phyloP scores from a whole-genome alignment of 2,113 vertebrate genomes.

The Callionymus lyra region DNA sequence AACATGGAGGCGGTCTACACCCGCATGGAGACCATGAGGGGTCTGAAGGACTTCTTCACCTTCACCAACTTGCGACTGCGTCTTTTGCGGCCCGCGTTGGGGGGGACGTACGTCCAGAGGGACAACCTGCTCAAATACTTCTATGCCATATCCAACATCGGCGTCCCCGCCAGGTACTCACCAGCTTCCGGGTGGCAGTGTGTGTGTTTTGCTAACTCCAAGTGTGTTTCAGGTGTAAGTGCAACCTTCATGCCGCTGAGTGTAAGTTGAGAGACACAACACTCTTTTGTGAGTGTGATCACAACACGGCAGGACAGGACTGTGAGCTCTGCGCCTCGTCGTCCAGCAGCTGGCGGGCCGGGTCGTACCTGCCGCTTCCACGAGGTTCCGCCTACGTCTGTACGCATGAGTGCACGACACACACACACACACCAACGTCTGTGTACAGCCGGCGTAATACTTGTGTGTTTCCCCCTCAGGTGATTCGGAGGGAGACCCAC shows the following conservation, averaged over 20 bases:
- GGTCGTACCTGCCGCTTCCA: conserved; percentile 85
- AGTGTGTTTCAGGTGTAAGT: conserved; percentile 77
- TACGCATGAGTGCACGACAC: conserved; percentile 52
- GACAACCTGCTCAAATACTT: conserved; percentile 90
- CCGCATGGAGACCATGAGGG: conserved; percentile 89
- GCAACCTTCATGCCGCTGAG: conserved; percentile 83
- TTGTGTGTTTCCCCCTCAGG: conserved; percentile 26
- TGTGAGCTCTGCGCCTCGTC: conserved; percentile 78
- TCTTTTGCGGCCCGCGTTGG: conserved; percentile 84
- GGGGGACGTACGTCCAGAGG: conserved; percentile 88
- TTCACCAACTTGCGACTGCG: conserved; percentile 90
- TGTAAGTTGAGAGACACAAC: conserved; percentile 73
- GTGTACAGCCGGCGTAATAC: conserved; percentile 1
- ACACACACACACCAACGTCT: conserved; percentile 2
- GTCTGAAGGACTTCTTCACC: conserved; percentile 94
- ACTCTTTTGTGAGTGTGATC: conserved; percentile 87
- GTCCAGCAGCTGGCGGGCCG: conserved; percentile 79
- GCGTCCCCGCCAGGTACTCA: conserved; percentile 82
- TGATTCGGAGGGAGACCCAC: conserved; percentile 25
- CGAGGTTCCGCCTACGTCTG: conserved; percentile 83
- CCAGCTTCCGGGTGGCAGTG: background rate
- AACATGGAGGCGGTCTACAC: conserved; percentile 92
- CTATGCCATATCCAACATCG: conserved; percentile 94
- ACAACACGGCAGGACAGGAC: conserved; percentile 89
- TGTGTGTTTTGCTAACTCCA: background rate